Evolutionary conservation across 1,140 invertebrate genomes (phyloP).

Genomic region (Bombus terrestris): DNA sequence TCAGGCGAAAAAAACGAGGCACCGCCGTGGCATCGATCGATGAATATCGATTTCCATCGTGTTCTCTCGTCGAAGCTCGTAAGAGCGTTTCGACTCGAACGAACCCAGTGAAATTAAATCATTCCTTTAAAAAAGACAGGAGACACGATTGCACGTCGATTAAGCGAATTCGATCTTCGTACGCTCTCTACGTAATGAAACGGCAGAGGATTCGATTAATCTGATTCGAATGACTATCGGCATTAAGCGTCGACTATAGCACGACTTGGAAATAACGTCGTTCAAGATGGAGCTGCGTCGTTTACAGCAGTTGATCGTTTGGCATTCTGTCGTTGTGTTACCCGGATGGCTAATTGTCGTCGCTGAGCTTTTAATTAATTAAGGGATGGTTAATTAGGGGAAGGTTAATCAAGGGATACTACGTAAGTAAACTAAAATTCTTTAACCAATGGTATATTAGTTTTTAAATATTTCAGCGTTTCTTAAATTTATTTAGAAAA

Average conservation of each 20-base stretch:
- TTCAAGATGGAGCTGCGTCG: background rate
- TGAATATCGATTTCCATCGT: background rate
- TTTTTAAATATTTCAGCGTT: too few relatives aligned
- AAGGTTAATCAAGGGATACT: background rate
- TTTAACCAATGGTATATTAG: too few relatives aligned
- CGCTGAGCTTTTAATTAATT: background rate
- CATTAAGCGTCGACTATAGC: background rate
- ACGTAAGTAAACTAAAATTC: too few relatives aligned
- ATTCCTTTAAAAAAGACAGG: slow-evolving; percentile 15
- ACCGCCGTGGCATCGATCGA: background rate
- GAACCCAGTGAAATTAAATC: slow-evolving; percentile 12
- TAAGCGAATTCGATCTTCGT: background rate
- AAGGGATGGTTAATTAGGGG: background rate
- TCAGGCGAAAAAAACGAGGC: background rate
- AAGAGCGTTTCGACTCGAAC: background rate
- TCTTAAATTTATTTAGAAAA: too few relatives aligned
- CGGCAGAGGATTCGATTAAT: slow-evolving; percentile 25
- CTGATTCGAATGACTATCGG: slow-evolving; percentile 4
- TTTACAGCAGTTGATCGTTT: background rate
- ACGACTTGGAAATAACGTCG: background rate
- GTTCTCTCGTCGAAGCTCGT: background rate
- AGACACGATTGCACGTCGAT: slow-evolving; percentile 8
- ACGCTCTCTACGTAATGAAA: background rate
- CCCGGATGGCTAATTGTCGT: background rate
- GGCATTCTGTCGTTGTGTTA: too few relatives aligned